Percentiles rank a stretch among this genome's conserved stretches.
Conservation (phyloP, 2,888 invertebrate genomes). For the Slavum lentiscoides region DNA sequence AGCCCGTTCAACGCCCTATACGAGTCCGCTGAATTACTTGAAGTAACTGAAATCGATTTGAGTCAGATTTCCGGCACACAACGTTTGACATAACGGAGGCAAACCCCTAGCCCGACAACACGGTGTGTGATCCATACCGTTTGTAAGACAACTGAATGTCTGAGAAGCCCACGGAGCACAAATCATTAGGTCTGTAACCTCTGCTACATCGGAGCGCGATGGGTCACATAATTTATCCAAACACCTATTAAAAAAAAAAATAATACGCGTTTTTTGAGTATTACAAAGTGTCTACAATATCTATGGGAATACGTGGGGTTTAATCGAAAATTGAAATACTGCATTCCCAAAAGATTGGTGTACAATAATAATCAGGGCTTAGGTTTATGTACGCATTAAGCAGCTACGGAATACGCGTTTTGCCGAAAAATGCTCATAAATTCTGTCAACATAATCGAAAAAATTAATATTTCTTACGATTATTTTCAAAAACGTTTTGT, state of each 20-base stretch:
- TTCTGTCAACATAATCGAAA: no score
- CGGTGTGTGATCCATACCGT: conserved; percentile 79
- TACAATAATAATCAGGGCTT: no score
- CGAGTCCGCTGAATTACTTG: conserved; percentile 65
- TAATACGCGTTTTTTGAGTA: not conserved
- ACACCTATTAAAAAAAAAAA: conserved; percentile 62
- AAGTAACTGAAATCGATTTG: conserved; percentile 80
- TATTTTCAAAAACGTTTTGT: no score
- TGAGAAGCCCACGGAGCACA: conserved; percentile 85
- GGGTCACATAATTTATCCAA: conserved; percentile 81
- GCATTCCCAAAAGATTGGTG: no score
- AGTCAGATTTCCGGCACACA: conserved; percentile 79
- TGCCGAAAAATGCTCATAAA: no score
- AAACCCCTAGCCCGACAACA: conserved; percentile 78
- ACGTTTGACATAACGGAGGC: conserved; percentile 73
- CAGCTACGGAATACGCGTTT: no score
- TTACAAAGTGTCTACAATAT: not conserved
- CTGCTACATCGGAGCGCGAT: conserved; percentile 63
- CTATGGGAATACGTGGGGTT: not conserved
- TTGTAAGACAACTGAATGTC: conserved; percentile 78
- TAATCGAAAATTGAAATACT: not conserved
- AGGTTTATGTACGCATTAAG: no score
- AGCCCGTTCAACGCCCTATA: not conserved
- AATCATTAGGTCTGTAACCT: conserved; percentile 83
- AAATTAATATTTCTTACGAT: no score